Evolutionary conservation across 30 jellyfish, hydroid and myxozoan species (phyloP), one percentile per base, ranked within the genome.

Genomic region (Aurelia aurita): DNA sequence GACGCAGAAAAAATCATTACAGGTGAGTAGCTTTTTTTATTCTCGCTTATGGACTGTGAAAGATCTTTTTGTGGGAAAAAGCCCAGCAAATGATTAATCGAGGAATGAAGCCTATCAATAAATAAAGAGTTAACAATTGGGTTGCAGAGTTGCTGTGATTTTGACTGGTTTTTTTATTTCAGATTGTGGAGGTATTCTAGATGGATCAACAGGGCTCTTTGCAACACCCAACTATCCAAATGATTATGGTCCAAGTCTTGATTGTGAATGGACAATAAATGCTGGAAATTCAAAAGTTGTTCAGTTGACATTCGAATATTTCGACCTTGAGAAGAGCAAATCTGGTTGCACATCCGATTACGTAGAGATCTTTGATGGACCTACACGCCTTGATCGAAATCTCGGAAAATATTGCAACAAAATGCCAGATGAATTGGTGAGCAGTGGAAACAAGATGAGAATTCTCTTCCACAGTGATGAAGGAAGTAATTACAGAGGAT

Each of bases 151-250:
- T n/a, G n/a, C n/a, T n/a, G n/a, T 39, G 51, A 39, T 39, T 39
- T 39, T 55, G 67, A n/a, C 28, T 14, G 14, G 14, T 49, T 63
- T 31, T 19, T 23, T 39, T 74, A 11, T 87, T 66, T 62, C 65
- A 87, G 96, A 21, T 18, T 90, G 97, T 74, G 97, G 97, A 15
- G 95, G 95, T 4, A 53, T 43, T 10, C 55, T 90, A 12, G 39
- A 31, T 25, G 77, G 85, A 53, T 28, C 58, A 46, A 58, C 28
- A 18, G 96, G 98, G 20, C 68, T 66, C 8, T 68, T 92, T n/a
- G 82, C 77, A 8, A 82, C 87, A 43, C 87, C 91, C 7, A 84
- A 69, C n/a, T 92, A 92, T 70, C 98, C 98, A 11, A 35, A 35
- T 10, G 60, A 65, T 32, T 87, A 92, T 66, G 67, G 45, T n/a